These are phyloP conservation scores for Pentalonia nigronervosa DNA, from an alignment of 1,140 invertebrate genomes.

Conservation along the genomic window DNA sequence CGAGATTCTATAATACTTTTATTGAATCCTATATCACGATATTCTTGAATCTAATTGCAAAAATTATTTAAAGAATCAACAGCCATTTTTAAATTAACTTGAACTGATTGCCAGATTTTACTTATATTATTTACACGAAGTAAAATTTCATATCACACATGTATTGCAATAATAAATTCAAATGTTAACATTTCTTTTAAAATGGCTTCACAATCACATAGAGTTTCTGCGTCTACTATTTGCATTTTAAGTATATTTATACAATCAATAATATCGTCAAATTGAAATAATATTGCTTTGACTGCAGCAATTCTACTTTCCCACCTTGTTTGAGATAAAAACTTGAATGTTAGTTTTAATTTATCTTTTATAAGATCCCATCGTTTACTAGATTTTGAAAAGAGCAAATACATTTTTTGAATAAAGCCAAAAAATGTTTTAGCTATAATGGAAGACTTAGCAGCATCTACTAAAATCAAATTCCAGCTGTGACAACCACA, in stretches of 20 bases:
- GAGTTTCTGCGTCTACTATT: slow-evolving; percentile 55
- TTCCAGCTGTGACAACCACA: slow-evolving; percentile 19
- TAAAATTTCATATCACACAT: slow-evolving; percentile 62
- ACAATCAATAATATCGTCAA: slow-evolving; percentile 53
- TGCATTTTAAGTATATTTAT: slow-evolving; percentile 61
- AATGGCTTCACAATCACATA: slow-evolving; percentile 60
- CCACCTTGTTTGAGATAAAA: slow-evolving; percentile 23
- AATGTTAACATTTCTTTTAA: slow-evolving; percentile 60
- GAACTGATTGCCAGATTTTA: slow-evolving; percentile 59
- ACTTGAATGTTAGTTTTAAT: neutral
- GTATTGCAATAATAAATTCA: slow-evolving; percentile 61
- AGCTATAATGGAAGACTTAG: slow-evolving; percentile 5
- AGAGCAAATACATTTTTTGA: slow-evolving; percentile 1
- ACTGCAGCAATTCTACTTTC: neutral
- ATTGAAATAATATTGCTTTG: slow-evolving; percentile 44
- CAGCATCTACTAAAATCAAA: neutral
- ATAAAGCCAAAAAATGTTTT: slow-evolving; percentile 25
- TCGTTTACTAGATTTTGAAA: slow-evolving; percentile 38
- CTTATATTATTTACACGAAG: slow-evolving; percentile 61
- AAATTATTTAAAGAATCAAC: slow-evolving; percentile 23
- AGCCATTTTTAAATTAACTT: slow-evolving; percentile 27
- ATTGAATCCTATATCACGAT: slow-evolving; percentile 21
- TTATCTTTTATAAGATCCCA: neutral
- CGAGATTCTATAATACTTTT: slow-evolving; percentile 11
- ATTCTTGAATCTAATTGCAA: slow-evolving; percentile 16